Conservation (phyloP, 1,140 invertebrate genomes). For the Cataglyphis hispanica region DNA sequence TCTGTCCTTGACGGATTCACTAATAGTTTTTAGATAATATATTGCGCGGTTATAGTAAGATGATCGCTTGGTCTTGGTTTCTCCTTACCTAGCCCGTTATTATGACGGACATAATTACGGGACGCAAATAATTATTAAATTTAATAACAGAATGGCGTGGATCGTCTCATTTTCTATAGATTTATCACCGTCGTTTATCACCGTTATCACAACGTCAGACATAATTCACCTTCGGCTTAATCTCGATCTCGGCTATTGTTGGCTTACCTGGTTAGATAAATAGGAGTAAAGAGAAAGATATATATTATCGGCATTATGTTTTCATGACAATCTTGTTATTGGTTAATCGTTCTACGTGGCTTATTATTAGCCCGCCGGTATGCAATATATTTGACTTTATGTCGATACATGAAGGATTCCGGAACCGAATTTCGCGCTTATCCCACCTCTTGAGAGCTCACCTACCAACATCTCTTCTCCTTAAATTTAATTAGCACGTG, state of each 20-base stretch:
- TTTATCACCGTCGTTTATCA: slow-evolving; percentile 38
- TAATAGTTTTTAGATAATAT: slow-evolving; percentile 42
- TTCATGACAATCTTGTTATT: slow-evolving; percentile 16
- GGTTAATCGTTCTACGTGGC: slow-evolving; percentile 1
- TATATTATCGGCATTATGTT: slow-evolving; percentile 15
- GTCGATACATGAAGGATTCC: slow-evolving; percentile 5
- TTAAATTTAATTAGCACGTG: slow-evolving; percentile 55
- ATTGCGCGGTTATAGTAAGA: slow-evolving; percentile 17
- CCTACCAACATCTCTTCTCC: not conserved
- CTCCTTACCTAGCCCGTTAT: slow-evolving; percentile 26
- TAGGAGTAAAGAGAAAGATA: not conserved
- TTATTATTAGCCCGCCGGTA: not conserved
- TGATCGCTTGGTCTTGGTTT: not conserved
- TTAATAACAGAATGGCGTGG: slow-evolving; percentile 20
- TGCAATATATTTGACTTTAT: slow-evolving; percentile 9
- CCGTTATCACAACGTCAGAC: slow-evolving; percentile 44
- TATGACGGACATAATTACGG: not conserved
- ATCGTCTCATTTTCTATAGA: slow-evolving; percentile 19
- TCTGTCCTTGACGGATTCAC: slow-evolving; percentile 19
- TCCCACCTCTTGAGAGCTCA: not conserved
- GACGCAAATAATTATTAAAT: slow-evolving; percentile 51
- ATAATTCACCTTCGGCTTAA: slow-evolving; percentile 54
- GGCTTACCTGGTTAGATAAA: slow-evolving; percentile 8
- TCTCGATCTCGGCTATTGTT: slow-evolving; percentile 25
- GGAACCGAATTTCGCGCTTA: not conserved